These are phyloP conservation scores for Anolis sagrei DNA, from an alignment of 2,113 vertebrate genomes.

Conservation along the genomic window DNA sequence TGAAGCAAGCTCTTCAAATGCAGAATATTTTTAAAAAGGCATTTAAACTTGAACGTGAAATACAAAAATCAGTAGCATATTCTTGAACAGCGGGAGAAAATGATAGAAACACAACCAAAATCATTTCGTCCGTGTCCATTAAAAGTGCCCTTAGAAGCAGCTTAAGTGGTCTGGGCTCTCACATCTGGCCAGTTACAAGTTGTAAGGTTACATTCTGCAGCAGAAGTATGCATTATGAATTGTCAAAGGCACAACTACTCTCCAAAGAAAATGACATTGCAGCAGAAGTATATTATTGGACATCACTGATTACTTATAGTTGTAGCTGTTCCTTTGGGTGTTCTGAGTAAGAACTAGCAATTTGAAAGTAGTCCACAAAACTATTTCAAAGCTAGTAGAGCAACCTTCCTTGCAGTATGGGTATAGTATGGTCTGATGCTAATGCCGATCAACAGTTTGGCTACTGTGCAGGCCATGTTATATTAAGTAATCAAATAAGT, in stretches of 20 bases:
- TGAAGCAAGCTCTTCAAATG: no score
- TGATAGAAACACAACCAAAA: neutral
- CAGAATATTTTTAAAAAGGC: neutral
- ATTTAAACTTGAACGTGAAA: neutral
- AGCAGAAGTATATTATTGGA: neutral
- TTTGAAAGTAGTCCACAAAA: neutral
- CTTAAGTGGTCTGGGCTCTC: neutral
- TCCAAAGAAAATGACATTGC: neutral
- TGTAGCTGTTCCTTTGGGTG: neutral
- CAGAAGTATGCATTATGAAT: neutral
- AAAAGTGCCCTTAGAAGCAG: neutral
- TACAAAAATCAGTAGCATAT: neutral
- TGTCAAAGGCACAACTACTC: neutral
- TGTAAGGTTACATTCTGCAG: neutral
- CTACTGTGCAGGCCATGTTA: neutral
- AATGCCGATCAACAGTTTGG: neutral
- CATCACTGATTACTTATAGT: neutral
- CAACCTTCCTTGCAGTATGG: no score
- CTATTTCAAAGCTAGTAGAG: neutral
- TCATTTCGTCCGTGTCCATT: neutral
- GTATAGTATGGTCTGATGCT: neutral
- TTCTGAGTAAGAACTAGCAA: neutral
- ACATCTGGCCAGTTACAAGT: neutral
- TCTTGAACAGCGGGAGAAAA: neutral
- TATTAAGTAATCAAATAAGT: neutral